These are phyloP conservation scores for Ailuropoda melanoleuca DNA, from an alignment of 2,113 vertebrate genomes.

Conservation along the genomic window DNA sequence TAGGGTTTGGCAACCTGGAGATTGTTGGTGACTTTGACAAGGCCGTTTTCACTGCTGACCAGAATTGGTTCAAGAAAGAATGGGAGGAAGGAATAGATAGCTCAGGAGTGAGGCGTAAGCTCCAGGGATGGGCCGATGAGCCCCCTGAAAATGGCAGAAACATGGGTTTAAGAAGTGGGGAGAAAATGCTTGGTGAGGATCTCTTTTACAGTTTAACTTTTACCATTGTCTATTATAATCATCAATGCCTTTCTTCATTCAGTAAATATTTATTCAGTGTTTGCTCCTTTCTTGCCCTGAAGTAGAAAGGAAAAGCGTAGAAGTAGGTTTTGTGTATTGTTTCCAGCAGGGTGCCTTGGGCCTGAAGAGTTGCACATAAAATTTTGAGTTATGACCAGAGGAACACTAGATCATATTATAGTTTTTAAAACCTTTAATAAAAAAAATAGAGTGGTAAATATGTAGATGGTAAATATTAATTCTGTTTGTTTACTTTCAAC, in stretches of 20 bases:
- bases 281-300: neutral
- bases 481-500: neutral
- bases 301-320: neutral
- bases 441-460: neutral
- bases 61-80: neutral
- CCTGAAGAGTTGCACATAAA: neutral
- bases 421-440: neutral
- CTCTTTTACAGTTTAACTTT: neutral
- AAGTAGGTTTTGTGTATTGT: neutral
- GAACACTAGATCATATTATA: neutral
- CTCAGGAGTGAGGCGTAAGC: neutral
- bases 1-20: neutral
- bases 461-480: neutral
- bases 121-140: too few species aligned
- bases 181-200: neutral
- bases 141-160: neutral
- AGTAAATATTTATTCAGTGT: neutral
- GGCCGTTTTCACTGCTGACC: neutral
- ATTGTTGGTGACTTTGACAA: neutral
- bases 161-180: neutral
- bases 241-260: neutral
- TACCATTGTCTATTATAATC: neutral
- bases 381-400: neutral
- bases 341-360: neutral
- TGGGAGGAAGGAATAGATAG: neutral